A percentile compares a stretch with the other conserved stretches of the same genome.
phyloP scores from a whole-genome alignment of 2,113 vertebrate species.

The Hippolais icterina region DNA sequence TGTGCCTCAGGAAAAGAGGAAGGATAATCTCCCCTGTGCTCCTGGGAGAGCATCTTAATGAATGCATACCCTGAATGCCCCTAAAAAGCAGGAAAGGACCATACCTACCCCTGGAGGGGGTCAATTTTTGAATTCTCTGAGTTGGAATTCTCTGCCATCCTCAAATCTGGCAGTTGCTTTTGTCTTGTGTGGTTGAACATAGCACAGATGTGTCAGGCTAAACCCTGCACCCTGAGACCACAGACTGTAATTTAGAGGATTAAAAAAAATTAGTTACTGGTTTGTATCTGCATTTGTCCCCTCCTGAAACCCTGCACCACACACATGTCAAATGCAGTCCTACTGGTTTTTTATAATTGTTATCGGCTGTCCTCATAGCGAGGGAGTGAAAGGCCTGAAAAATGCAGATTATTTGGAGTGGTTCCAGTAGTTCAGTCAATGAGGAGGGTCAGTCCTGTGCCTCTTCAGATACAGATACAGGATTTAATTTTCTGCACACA shows the following conservation, averaged over 20 bases:
- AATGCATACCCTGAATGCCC: not conserved
- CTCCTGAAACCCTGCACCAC: not conserved
- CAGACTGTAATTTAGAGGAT: not conserved
- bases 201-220: accelerated
- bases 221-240: not conserved
- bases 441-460: not conserved
- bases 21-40: not conserved
- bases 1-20: not conserved
- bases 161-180: not conserved
- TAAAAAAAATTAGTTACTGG: not conserved
- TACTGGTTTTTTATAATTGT: not conserved
- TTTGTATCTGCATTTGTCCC: not conserved
- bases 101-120: too few relatives aligned
- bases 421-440: not conserved
- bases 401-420: not conserved
- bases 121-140: not conserved
- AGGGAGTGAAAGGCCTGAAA: not conserved
- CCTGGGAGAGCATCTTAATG: not conserved
- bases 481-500: not conserved
- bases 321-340: not conserved
- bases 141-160: not conserved
- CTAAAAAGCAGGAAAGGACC: not conserved
- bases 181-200: not conserved
- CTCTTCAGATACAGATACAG: not conserved
- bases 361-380: accelerated